Percentiles rank a stretch among this genome's conserved stretches.
These are phyloP conservation scores for Dinomys branickii DNA, from an alignment of 2,113 vertebrate species.

Conservation along the genomic window DNA sequence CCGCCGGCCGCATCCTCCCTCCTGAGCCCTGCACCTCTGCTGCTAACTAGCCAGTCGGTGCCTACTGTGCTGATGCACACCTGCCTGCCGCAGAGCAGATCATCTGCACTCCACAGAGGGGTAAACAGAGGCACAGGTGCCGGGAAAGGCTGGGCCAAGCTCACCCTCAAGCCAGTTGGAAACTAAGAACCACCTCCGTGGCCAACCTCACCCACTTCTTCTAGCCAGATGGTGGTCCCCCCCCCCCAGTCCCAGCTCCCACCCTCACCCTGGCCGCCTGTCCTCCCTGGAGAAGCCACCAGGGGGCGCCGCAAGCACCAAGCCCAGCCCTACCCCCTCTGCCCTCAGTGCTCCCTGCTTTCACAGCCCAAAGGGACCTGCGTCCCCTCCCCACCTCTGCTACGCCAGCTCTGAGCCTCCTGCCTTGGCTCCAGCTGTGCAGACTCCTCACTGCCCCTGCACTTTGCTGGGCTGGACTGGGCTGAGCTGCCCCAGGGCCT, in stretches of 20 bases:
- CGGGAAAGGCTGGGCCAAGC: not conserved
- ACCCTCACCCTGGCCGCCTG: not conserved
- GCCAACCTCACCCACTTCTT: not conserved
- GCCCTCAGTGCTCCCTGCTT: not conserved
- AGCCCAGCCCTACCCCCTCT: not conserved
- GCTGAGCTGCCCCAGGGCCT: conserved; percentile 21
- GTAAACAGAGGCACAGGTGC: not conserved
- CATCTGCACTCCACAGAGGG: not conserved
- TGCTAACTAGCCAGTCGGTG: not conserved
- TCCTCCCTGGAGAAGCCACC: not conserved
- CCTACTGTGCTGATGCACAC: not conserved
- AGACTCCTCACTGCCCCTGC: not conserved
- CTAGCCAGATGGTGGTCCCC: not conserved
- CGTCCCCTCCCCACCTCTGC: not conserved
- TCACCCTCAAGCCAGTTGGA: not conserved
- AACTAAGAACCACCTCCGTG: not conserved
- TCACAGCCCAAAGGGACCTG: not conserved
- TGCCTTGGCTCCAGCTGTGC: fast-evolving
- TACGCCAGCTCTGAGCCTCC: fast-evolving
- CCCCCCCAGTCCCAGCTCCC: not conserved
- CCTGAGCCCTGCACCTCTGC: not conserved
- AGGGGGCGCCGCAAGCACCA: not conserved
- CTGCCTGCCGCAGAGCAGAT: fast-evolving
- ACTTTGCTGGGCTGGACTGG: not conserved
- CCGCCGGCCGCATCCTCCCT: not conserved